phyloP scores from a whole-genome alignment of 1,140 invertebrate genomes.

The Helicoverpa armigera region DNA sequence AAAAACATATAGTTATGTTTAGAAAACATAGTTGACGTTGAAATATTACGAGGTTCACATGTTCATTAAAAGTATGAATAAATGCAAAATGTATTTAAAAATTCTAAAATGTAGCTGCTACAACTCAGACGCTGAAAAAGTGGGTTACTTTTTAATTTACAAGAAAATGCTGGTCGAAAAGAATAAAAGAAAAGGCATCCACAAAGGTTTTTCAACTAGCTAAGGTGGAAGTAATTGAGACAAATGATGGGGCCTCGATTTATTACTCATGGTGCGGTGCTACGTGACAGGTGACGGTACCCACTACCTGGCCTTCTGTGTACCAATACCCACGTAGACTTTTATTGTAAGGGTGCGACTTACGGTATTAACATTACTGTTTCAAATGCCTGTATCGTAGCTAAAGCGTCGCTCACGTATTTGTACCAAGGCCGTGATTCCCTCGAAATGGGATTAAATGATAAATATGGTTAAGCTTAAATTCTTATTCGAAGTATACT shows the following conservation, averaged over 20 bases:
- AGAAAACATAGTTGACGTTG: background rate
- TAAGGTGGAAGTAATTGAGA: conserved; percentile 12
- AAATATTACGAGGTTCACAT: no score
- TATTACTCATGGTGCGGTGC: background rate
- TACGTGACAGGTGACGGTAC: conserved; percentile 4
- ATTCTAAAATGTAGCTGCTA: background rate
- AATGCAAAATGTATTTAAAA: no score
- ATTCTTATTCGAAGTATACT: no score
- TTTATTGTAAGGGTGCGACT: conserved; percentile 15
- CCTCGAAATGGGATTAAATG: no score
- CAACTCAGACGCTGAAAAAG: background rate
- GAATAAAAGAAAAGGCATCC: conserved; percentile 5
- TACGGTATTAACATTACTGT: background rate
- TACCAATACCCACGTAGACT: background rate
- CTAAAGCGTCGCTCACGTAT: no score
- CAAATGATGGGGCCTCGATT: conserved; percentile 8
- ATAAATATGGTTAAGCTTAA: no score
- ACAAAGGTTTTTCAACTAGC: background rate
- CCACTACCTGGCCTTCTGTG: conserved; percentile 4
- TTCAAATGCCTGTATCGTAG: background rate
- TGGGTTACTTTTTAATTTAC: background rate
- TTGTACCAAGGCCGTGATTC: no score
- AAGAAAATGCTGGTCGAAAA: background rate
- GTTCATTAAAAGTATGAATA: no score
- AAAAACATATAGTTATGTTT: no score